Evolutionary conservation across 2,888 invertebrate genomes (phyloP), one percentile per base, ranked within the genome.

Genomic region (Crossocerus cetratus): DNA sequence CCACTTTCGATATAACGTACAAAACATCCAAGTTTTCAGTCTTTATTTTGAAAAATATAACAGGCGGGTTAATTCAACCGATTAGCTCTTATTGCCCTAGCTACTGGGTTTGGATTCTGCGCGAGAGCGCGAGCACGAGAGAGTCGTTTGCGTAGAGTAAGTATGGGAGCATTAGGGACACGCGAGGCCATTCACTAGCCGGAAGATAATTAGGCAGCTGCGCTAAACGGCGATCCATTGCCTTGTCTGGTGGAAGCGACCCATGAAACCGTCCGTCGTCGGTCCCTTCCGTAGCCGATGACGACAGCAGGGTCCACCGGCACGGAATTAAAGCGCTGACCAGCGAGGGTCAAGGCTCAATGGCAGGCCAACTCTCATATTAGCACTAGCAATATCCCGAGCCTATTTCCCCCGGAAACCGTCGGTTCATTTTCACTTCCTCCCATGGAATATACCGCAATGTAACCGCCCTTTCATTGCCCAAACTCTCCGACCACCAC

Each of bases 191-290:
- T 67, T 67, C 66, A 57, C 45, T 44, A 69, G 22, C 75, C 71
- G 76, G 67, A 75, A 76, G 70, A 71, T 71, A 75, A 69, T 81
- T 77, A 75, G 56, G 60, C 68, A 59, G 64, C 57, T 69, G 74
- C 63, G 59, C 71, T 74, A 65, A 69, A 69, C 64, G 71, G 72
- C 66, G 70, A 74, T 78, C 70, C 43, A 59, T 56, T 54, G 64
- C 58, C 69, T 60, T 57, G 65, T 72, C 59, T 69, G 55, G 63
- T 62, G 56, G 66, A 78, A 78, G 65, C 71, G 72, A 73, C 69
- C 65, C 62, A 49, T 74, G 70, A 72, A 78, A 74, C 64, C 49
- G 69, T 64, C 65, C 45, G 60, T 64, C 49, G 49, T 49, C 49
- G 22, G 42, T 57, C 69, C 43, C 64, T 65, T 53, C 22, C 54